Evolutionary conservation across 2,113 vertebrate species (phyloP).

Genomic region (Cacatua alba): DNA sequence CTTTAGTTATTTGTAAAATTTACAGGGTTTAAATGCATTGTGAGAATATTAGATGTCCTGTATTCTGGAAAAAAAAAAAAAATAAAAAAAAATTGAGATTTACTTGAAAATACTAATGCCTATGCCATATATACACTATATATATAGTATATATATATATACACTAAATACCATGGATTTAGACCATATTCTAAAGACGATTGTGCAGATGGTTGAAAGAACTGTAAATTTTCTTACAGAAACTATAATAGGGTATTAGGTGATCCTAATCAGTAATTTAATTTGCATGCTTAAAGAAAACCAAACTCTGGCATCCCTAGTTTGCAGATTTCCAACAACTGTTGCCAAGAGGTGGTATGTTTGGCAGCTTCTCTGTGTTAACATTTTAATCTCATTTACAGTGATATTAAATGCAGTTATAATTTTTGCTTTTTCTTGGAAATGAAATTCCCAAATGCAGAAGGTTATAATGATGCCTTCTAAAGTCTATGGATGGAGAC

Average conservation of each 20-base stretch:
- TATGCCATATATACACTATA: neutral
- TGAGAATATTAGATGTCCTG: neutral
- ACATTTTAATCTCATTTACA: neutral
- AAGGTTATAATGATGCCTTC: neutral
- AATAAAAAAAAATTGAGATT: neutral
- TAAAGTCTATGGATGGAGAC: neutral
- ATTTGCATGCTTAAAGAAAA: neutral
- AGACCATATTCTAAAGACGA: neutral
- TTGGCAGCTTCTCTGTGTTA: neutral
- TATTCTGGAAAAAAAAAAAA: neutral
- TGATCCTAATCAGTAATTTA: neutral
- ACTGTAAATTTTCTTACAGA: neutral
- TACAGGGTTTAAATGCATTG: neutral
- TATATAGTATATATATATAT: neutral
- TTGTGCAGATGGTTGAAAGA: neutral
- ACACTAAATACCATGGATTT: neutral
- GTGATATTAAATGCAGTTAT: neutral
- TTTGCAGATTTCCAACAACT: neutral
- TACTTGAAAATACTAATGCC: neutral
- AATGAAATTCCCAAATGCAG: neutral
- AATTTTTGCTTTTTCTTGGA: neutral
- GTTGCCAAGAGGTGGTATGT: neutral
- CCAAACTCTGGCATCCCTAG: neutral
- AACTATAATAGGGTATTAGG: neutral
- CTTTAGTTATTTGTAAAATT: neutral